Percentiles rank a stretch among this genome's conserved stretches.
Evolutionary conservation across 2,113 vertebrate genomes (phyloP).

Genomic region (Catharus fuscescens): DNA sequence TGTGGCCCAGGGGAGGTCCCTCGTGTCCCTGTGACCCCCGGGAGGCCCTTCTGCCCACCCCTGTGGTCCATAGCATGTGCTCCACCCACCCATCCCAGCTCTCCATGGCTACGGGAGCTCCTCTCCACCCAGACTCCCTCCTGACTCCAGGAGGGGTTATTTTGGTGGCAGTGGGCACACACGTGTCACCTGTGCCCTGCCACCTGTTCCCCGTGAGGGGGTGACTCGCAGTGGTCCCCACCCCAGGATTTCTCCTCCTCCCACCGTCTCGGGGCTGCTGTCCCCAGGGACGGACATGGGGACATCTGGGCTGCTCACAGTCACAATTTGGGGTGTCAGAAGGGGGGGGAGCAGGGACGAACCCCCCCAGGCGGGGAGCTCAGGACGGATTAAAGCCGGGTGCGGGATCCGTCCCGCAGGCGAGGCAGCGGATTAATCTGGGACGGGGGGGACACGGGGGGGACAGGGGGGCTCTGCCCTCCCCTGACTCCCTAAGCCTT

Average conservation of each 20-base stretch:
- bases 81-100: background rate
- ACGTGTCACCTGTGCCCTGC: background rate
- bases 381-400: conserved; percentile 19
- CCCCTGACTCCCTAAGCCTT: background rate
- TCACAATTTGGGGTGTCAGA: background rate
- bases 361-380: background rate
- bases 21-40: accelerated
- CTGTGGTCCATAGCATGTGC: background rate
- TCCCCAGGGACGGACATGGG: accelerated
- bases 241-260: background rate
- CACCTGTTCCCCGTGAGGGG: accelerated
- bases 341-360: background rate
- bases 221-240: background rate
- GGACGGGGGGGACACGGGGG: background rate
- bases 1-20: background rate
- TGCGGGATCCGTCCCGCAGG: background rate
- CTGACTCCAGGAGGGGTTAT: too few relatives aligned
- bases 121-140: background rate
- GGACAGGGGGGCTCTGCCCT: background rate
- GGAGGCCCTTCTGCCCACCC: background rate
- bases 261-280: background rate
- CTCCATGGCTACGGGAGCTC: background rate
- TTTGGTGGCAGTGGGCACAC: too few relatives aligned
- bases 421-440: background rate
- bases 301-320: background rate